phyloP scores from a whole-genome alignment of 2,888 invertebrate species.

The Thymelicus lineola region DNA sequence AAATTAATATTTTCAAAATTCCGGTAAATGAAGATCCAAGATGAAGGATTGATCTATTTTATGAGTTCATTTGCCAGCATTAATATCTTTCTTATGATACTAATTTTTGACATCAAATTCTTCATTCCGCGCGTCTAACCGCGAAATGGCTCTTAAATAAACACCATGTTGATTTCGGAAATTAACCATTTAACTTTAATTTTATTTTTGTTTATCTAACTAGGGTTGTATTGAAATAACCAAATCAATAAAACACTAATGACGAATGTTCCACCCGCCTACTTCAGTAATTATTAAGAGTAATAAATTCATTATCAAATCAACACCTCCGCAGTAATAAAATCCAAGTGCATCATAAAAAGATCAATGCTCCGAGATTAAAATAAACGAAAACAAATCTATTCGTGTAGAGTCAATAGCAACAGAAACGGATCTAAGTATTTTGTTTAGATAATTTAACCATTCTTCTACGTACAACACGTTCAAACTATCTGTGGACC shows the following conservation, averaged over 20 bases:
- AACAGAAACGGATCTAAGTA: slow-evolving; percentile 7
- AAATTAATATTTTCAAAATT: too few relatives aligned
- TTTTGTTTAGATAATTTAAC: too few relatives aligned
- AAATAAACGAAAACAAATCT: slow-evolving; percentile 47
- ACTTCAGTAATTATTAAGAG: slow-evolving; percentile 13
- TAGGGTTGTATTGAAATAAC: not conserved
- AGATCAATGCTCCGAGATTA: slow-evolving; percentile 45
- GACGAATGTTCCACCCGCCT: not conserved
- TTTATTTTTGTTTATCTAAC: too few relatives aligned
- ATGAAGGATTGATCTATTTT: too few relatives aligned
- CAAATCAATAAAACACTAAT: not conserved
- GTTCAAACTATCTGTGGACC: too few relatives aligned
- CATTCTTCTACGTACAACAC: slow-evolving; percentile 35
- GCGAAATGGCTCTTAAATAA: too few relatives aligned
- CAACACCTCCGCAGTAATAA: slow-evolving; percentile 38
- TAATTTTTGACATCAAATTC: too few relatives aligned
- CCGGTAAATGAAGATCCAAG: too few relatives aligned
- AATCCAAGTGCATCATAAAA: slow-evolving; percentile 39
- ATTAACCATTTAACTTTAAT: not conserved
- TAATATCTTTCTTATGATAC: too few relatives aligned
- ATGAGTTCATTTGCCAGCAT: too few relatives aligned
- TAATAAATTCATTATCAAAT: slow-evolving; percentile 14
- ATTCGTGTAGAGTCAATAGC: slow-evolving; percentile 56
- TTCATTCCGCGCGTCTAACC: too few relatives aligned
- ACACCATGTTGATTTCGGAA: not conserved